A percentile compares a stretch with the other conserved stretches of the same genome.
Conservation (phyloP, 2,888 invertebrate species). For the Homarus gammarus region DNA sequence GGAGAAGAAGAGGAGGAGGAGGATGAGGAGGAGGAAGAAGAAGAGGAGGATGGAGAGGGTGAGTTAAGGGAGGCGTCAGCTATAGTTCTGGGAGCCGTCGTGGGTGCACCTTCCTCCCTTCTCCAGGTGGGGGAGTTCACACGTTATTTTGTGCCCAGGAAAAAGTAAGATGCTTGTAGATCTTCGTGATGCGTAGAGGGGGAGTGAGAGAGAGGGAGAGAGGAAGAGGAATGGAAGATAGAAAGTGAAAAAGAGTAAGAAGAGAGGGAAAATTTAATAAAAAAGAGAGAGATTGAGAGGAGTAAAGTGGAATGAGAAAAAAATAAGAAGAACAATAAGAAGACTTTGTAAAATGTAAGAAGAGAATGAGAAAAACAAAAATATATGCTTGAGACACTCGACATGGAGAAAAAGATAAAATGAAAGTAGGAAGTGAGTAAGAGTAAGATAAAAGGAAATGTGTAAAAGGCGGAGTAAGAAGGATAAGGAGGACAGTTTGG, state of each 20-base stretch:
- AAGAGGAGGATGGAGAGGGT: slow-evolving; percentile 8
- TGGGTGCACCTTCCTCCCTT: slow-evolving; percentile 13
- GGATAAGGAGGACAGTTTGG: too few species aligned
- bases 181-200: slow-evolving; percentile 32
- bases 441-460: too few species aligned
- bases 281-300: background rate
- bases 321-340: too few species aligned
- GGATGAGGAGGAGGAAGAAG: background rate
- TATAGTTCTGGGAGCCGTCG: slow-evolving; percentile 4
- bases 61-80: slow-evolving; percentile 10
- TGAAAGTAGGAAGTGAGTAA: too few species aligned
- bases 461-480: too few species aligned
- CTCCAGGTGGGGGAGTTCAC: slow-evolving; percentile 46
- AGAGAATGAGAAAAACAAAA: too few species aligned
- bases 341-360: too few species aligned
- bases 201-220: slow-evolving; percentile 32
- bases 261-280: background rate
- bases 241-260: background rate
- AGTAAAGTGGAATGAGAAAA: too few species aligned
- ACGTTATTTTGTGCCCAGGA: slow-evolving; percentile 42
- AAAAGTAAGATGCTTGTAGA: slow-evolving; percentile 41
- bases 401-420: too few species aligned
- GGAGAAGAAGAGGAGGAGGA: background rate
- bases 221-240: slow-evolving; percentile 28
- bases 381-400: too few species aligned